These are phyloP conservation scores for Mustelus asterias DNA, from an alignment of 2,113 vertebrate genomes.

Conservation along the genomic window DNA sequence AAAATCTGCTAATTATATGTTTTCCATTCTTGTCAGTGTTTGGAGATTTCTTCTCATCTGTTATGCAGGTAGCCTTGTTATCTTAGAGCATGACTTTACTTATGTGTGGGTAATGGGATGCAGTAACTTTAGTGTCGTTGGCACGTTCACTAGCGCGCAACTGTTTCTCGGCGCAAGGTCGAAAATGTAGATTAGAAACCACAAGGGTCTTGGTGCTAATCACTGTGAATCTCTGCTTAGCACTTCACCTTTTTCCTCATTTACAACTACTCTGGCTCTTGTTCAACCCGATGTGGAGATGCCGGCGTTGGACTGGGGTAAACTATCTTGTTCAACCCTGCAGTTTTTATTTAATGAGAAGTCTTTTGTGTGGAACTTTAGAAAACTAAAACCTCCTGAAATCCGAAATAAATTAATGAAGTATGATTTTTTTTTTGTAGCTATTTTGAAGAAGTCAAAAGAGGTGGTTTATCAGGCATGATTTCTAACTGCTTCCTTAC, in stretches of 20 bases:
- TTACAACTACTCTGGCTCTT: not conserved
- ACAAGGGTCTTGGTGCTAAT: not conserved
- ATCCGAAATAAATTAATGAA: not conserved
- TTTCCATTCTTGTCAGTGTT: constrained; percentile 11
- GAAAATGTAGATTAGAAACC: not conserved
- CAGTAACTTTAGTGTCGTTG: not conserved
- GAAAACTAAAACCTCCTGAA: not conserved
- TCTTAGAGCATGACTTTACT: not conserved
- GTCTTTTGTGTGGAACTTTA: not conserved
- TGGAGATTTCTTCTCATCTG: not conserved
- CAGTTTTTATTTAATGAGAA: not conserved
- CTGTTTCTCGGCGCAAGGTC: not conserved
- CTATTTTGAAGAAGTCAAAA: not conserved
- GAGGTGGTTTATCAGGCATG: too few species aligned
- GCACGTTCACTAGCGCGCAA: not conserved
- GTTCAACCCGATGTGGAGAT: too few species aligned
- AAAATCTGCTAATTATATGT: not conserved
- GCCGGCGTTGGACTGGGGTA: too few species aligned
- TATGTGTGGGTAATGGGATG: not conserved
- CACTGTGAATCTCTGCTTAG: not conserved
- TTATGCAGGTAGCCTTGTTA: not conserved
- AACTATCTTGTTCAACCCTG: not conserved
- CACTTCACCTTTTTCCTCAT: not conserved
- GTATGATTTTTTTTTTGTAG: not conserved
- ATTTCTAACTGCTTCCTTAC: not conserved